Evolutionary conservation across 2,888 invertebrate genomes (phyloP), one percentile per base, ranked within the genome.

Genomic region (Mechanitis messenoides): DNA sequence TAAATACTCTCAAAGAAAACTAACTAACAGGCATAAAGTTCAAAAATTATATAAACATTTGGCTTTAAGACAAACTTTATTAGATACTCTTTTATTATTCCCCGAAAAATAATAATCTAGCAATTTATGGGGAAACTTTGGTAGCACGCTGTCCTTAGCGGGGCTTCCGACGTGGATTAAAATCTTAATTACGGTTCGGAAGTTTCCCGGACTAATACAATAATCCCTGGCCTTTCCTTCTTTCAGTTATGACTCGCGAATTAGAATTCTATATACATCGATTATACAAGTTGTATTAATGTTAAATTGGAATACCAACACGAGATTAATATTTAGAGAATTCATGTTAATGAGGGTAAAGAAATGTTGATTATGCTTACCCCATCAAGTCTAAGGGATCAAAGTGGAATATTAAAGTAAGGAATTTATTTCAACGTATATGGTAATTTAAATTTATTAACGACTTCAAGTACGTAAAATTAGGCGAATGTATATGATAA

Each of bases 181-280:
- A 85, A 87, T 86, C 84, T 86, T 85, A 86, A 87, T 86, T 83
- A 81, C 80, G 75, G 65, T 70, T 77, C 74, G 54, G 71, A 83
- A 86, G 77, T 85, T 86, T 79, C 75, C 71, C 68, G 79, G 76
- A 83, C 85, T 82, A 79, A 84, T 83, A 81, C 81, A 78, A 79
- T 82, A 83, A 85, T 81, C 79, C 81, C 74, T 72, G 73, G 72
- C 74, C 74, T 74, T 72, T 72, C 69, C 72, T 69, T 78, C 72
- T 69, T 74, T 73, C 67, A 69, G 65, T 70, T 71, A 70, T 71
- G 68, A 76, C 75, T 75, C 65, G 68, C 68, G 68, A 74, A 74
- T 74, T 74, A 56, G 63, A 65, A 71, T 73, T 56, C 59, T 56
- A 61, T 59, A 69, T 71, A 71, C 58, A 64, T 60, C 38, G 55